Percentiles rank a stretch among this genome's conserved stretches.
Evolutionary conservation across 2,888 invertebrate genomes (phyloP).

Genomic region (Nomada flava): DNA sequence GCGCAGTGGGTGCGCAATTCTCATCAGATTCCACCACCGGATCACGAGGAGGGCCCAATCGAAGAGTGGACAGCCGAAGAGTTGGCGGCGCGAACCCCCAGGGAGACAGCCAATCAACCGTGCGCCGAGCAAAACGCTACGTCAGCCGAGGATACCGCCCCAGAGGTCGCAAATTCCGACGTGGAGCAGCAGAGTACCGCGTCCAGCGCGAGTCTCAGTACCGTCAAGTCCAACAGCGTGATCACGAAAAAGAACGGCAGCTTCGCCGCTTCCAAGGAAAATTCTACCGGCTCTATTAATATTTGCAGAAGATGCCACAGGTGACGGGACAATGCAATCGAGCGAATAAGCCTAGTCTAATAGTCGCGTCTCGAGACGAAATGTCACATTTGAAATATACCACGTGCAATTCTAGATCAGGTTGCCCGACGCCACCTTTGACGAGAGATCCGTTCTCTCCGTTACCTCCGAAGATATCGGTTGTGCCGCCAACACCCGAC

Average conservation of each 20-base stretch:
- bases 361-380: too few relatives aligned
- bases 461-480: conserved; percentile 89
- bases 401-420: conserved; percentile 75
- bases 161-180: conserved; percentile 76
- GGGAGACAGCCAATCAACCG: conserved; percentile 65
- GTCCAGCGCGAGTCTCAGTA: conserved; percentile 82
- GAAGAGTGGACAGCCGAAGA: conserved; percentile 83
- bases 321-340: conserved; percentile 62
- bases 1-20: conserved; percentile 83
- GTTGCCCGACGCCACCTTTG: conserved; percentile 80
- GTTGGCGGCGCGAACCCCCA: conserved; percentile 79
- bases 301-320: conserved; percentile 83
- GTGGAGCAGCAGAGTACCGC: conserved; percentile 81
- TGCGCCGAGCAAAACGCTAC: conserved; percentile 49
- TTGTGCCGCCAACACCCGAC: conserved; percentile 91
- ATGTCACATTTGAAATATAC: too few relatives aligned
- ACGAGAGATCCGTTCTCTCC: conserved; percentile 84
- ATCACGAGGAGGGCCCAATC: conserved; percentile 79
- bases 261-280: conserved; percentile 74
- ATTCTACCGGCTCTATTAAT: conserved; percentile 78
- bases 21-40: conserved; percentile 81
- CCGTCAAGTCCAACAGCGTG: conserved; percentile 80
- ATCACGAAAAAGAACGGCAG: conserved; percentile 78
- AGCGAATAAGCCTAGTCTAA: too few relatives aligned
- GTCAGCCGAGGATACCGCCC: conserved; percentile 73